phyloP scores from a whole-genome alignment of 2,113 vertebrate genomes.

The Podarcis muralis region DNA sequence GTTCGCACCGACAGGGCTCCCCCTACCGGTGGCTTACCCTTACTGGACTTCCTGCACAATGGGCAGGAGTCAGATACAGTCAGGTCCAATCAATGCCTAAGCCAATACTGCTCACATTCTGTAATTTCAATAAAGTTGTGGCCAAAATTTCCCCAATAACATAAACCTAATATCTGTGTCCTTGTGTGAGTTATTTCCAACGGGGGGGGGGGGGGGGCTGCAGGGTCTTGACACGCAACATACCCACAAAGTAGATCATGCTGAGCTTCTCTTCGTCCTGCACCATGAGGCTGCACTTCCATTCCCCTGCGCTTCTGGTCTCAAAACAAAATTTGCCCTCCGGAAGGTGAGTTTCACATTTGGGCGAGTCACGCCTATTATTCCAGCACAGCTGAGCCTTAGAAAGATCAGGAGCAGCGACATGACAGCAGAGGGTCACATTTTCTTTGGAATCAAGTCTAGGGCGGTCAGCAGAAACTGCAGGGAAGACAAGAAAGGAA shows the following conservation, averaged over 20 bases:
- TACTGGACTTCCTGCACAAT: too few species aligned
- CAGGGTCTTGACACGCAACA: neutral
- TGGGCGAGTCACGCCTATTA: slow-evolving; percentile 22
- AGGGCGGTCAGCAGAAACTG: slow-evolving; percentile 51
- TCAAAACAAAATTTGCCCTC: slow-evolving; percentile 26
- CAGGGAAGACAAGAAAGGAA: slow-evolving; percentile 17
- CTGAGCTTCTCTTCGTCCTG: slow-evolving; percentile 35
- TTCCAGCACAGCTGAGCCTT: slow-evolving; percentile 34
- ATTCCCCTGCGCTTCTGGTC: slow-evolving; percentile 31
- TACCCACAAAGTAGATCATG: slow-evolving; percentile 52
- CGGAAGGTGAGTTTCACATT: rapidly evolving
- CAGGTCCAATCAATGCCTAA: too few species aligned
- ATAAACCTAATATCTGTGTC: too few species aligned
- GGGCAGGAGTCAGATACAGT: too few species aligned
- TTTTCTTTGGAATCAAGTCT: slow-evolving; percentile 17
- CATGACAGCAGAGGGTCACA: slow-evolving; percentile 51
- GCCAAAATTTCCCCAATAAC: too few species aligned
- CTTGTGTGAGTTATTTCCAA: too few species aligned
- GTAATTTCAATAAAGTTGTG: too few species aligned
- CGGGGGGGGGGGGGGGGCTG: too few species aligned
- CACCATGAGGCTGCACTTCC: slow-evolving; percentile 61
- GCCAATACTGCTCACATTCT: too few species aligned
- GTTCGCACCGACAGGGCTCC: too few species aligned
- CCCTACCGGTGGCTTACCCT: too few species aligned
- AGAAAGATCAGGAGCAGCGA: neutral